Evolutionary conservation across 2,888 invertebrate genomes (phyloP).

Genomic region (Aporophyla nigra): DNA sequence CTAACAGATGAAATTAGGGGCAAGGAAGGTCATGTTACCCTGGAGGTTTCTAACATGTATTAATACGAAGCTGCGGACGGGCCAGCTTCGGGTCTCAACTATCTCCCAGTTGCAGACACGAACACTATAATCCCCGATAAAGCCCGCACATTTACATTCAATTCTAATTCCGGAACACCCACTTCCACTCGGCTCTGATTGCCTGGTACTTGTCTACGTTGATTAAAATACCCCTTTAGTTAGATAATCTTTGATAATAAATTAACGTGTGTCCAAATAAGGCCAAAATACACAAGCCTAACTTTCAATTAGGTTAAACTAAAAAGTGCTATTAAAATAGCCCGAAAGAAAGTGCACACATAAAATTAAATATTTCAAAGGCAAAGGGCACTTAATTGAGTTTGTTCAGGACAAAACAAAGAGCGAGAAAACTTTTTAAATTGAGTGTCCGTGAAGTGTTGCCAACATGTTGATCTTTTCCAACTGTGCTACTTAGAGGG

Average conservation of each 20-base stretch:
- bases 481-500: conserved; percentile 75
- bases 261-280: conserved; percentile 58
- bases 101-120: conserved; percentile 89
- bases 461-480: conserved; percentile 90
- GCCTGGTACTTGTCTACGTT: conserved; percentile 86
- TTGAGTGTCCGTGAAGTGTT: conserved; percentile 90
- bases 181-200: conserved; percentile 87
- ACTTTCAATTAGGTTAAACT: conserved; percentile 56
- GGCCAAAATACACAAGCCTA: conserved; percentile 16
- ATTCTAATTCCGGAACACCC: conserved; percentile 89
- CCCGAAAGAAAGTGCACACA: conserved; percentile 68
- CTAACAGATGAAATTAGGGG: conserved; percentile 25
- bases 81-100: conserved; percentile 83
- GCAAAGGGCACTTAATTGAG: conserved; percentile 90
- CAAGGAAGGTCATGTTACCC: conserved; percentile 66
- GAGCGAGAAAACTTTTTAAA: conserved; percentile 88
- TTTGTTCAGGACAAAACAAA: conserved; percentile 91
- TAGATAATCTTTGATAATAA: conserved; percentile 65
- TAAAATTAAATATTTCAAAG: conserved; percentile 86
- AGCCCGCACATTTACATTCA: conserved; percentile 92
- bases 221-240: conserved; percentile 85
- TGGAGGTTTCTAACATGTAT: conserved; percentile 77
- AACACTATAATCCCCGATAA: conserved; percentile 92
- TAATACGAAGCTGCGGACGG: conserved; percentile 82
- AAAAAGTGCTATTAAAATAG: conserved; percentile 52